Percentiles rank a stretch among this genome's conserved stretches.
phyloP scores from a whole-genome alignment of 2,113 vertebrate species.

The Lepus timidus region DNA sequence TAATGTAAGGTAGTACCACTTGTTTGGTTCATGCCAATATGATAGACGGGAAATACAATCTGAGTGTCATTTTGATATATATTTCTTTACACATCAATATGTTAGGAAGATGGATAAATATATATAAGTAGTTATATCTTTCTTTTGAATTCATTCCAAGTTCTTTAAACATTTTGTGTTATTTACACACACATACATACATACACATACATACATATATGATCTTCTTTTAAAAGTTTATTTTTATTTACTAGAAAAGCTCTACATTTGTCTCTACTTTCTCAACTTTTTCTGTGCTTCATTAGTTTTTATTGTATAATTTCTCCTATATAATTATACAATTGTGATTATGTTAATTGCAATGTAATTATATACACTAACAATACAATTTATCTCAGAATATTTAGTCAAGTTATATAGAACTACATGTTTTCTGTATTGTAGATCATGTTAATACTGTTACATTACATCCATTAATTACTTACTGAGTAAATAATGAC shows the following conservation, averaged over 20 bases:
- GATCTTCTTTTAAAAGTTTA: too few species aligned
- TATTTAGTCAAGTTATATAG: neutral
- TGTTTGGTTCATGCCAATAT: neutral
- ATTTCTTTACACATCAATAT: neutral
- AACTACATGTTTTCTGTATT: neutral
- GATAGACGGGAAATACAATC: neutral
- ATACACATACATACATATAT: too few species aligned
- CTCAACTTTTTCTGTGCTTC: neutral
- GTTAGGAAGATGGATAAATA: neutral
- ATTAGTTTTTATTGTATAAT: neutral
- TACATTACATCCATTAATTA: neutral
- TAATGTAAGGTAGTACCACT: neutral
- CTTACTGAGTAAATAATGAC: neutral
- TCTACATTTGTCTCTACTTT: neutral
- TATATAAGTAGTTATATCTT: neutral
- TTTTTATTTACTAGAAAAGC: too few species aligned
- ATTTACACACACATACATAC: neutral
- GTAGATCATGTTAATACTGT: too few species aligned
- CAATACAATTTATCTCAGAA: neutral
- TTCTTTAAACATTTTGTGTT: neutral
- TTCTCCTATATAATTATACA: neutral
- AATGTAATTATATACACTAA: neutral
- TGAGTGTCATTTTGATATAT: neutral
- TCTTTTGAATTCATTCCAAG: neutral
- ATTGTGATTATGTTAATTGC: neutral